Conservation (phyloP, 2,797 vertebrate species). For the Hirundo rustica region DNA sequence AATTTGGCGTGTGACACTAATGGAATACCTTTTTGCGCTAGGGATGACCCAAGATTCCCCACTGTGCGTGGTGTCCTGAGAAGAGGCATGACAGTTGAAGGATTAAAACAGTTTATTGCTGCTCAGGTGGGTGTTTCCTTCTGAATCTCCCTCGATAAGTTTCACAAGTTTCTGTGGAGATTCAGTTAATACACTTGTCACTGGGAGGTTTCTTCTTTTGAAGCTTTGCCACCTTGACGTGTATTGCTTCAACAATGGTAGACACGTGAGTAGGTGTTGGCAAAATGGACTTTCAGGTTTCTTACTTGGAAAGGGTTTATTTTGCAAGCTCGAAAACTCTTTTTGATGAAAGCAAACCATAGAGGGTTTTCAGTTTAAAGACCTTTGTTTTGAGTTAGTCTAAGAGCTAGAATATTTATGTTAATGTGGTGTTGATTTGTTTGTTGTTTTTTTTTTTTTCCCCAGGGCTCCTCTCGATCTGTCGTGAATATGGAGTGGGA, state of each 20-base stretch:
- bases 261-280: background rate
- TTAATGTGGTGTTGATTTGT: background rate
- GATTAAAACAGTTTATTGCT: constrained; percentile 96
- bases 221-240: background rate
- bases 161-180: background rate
- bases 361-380: background rate
- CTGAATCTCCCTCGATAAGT: background rate
- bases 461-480: constrained; percentile 93
- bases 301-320: background rate
- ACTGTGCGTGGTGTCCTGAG: constrained; percentile 95
- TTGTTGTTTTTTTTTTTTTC: background rate
- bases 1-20: background rate
- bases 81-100: constrained; percentile 98
- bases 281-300: background rate
- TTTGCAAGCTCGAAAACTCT: background rate
- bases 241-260: background rate
- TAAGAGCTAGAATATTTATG: background rate
- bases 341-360: background rate
- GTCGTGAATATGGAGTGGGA: constrained; percentile 99
- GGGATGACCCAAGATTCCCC: constrained; percentile 99
- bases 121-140: constrained; percentile 83
- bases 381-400: background rate
- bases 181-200: background rate
- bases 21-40: constrained; percentile 43
- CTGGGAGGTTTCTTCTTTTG: background rate